These are phyloP conservation scores for Drosophila multiciliata DNA, from an alignment of 2,888 invertebrate species.

Conservation along the genomic window DNA sequence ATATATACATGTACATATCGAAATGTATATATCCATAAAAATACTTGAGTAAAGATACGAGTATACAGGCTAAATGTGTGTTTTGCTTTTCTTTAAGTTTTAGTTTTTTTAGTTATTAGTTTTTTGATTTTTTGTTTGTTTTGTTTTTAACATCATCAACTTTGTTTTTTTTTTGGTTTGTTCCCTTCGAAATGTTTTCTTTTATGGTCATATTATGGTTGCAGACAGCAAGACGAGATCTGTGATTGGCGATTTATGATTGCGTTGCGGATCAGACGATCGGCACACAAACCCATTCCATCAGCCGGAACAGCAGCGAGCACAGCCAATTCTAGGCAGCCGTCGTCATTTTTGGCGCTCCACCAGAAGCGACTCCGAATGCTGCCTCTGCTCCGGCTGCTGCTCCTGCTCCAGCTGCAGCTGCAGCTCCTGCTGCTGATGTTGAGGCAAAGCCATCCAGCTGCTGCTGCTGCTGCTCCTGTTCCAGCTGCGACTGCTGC, in stretches of 20 bases:
- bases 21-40: constrained; percentile 43
- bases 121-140: constrained; percentile 9
- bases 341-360: constrained; percentile 71
- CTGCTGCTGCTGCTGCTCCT: constrained; percentile 24
- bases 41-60: constrained; percentile 78
- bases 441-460: background rate
- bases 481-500: constrained; percentile 23
- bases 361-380: constrained; percentile 21
- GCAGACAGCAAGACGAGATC: constrained; percentile 50
- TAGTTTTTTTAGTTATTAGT: background rate
- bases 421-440: constrained; percentile 24
- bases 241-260: background rate
- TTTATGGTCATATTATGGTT: constrained; percentile 42
- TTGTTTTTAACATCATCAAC: constrained; percentile 5
- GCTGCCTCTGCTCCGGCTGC: constrained; percentile 28
- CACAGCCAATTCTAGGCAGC: constrained; percentile 83
- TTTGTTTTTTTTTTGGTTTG: constrained; percentile 54
- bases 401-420: constrained; percentile 26
- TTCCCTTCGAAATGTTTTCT: constrained; percentile 53
- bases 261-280: constrained; percentile 70
- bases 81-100: background rate
- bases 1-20: constrained; percentile 6
- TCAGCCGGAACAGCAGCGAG: constrained; percentile 83
- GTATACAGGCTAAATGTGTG: constrained; percentile 50
- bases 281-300: constrained; percentile 83